phyloP scores from a whole-genome alignment of 2,888 invertebrate species.

The Lamellibrachia columna region DNA sequence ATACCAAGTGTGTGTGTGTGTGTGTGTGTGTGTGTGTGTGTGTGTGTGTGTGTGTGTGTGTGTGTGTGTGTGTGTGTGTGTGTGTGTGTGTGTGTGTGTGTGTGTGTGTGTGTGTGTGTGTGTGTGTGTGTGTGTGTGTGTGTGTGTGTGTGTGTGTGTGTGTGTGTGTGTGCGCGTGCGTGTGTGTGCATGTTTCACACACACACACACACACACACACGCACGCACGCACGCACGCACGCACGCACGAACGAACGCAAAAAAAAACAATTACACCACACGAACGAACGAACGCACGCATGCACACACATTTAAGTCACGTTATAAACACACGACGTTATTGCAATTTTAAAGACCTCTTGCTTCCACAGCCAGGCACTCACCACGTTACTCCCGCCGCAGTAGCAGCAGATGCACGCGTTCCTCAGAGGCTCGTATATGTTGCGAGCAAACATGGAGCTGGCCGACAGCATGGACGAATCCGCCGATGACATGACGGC shows the following conservation, averaged over 20 bases:
- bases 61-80: no score
- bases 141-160: no score
- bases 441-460: conserved; percentile 42
- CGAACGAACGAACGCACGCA: not conserved
- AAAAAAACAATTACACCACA: not conserved
- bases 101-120: no score
- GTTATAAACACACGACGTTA: not conserved
- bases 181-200: not conserved
- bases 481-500: conserved; percentile 68
- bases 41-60: no score
- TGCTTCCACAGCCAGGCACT: not conserved
- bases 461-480: conserved; percentile 38
- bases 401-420: not conserved
- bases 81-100: no score
- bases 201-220: no score
- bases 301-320: not conserved
- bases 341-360: not conserved
- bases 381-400: not conserved
- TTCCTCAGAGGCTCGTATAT: conserved; percentile 34
- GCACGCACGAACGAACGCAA: not conserved
- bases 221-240: not conserved
- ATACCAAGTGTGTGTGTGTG: no score
- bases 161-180: no score
- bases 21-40: no score
- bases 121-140: no score